Base-by-base conservation (phyloP, 2,888 invertebrate species). In the Gymnocheta viridis region DNA sequence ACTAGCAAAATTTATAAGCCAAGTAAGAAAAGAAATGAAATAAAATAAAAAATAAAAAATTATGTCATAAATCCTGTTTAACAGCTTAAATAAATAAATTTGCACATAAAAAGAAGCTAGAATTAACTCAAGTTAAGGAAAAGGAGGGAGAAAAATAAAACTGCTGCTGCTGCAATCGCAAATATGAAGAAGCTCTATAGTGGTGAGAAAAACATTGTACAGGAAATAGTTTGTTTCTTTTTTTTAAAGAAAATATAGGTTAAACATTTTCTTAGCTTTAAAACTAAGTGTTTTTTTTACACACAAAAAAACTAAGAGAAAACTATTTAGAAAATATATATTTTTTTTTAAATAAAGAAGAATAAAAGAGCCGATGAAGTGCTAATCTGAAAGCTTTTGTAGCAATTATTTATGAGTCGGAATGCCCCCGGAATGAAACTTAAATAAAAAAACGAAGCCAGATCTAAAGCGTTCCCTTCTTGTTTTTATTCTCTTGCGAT, bases 21-120 rank as follows among this genome's bases (percentile, higher is more conserved):
- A 38, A 64, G 29, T 14, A 60, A 35, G 7, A 32, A 72, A 24
- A 38, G 51, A 56, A 56, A 35, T 69, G 38, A 44, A 38, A 60
- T 66, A 58, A 76, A 67, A 73, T 51, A n/a, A 67, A 51, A 54
- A 54, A 70, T 54, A 32, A 56, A 58, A 24, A 81, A 84, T 78
- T 73, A 78, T 81, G 69, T 74, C 85, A 82, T 79, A 85, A 82
- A 82, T 85, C 82, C 85, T 82, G 82, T 82, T 85, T 66, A 81
- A 66, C 79, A 70, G 74, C 85, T 82, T 74, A 74, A 79, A 74
- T 24, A 79, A 64, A 76, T 76, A 82, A 79, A 79, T 78, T 58
- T 78, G 77, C 66, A 44, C 44, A 70, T 3, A 69, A 2, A 58
- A 67, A 66, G 76, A 73, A 84, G 77, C 69, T 67, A 54, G 58